Conservation (phyloP, 2,888 invertebrate genomes). For the Anodontia alba region DNA sequence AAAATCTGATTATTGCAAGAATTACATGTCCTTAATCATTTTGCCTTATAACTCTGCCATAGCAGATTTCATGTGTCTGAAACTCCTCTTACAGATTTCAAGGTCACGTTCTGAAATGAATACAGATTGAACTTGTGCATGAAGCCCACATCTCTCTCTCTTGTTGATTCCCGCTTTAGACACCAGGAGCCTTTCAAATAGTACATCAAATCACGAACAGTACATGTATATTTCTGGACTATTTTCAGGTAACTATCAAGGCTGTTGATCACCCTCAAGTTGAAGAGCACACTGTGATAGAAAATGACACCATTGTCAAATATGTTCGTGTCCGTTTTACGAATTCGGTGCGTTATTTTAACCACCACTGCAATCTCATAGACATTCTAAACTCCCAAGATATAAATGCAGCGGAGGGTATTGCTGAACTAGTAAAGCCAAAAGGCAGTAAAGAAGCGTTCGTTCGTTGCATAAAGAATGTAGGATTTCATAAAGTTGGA, state of each 20-base stretch:
- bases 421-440: constrained; percentile 67
- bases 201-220: too few relatives aligned
- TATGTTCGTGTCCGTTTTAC: constrained; percentile 65
- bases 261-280: constrained; percentile 63
- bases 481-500: constrained; percentile 60
- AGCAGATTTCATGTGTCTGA: too few relatives aligned
- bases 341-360: constrained; percentile 68
- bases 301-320: constrained; percentile 59
- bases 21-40: too few relatives aligned
- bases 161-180: too few relatives aligned
- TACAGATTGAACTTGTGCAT: too few relatives aligned
- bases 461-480: constrained; percentile 60
- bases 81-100: too few relatives aligned
- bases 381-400: constrained; percentile 63
- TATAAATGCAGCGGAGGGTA: constrained; percentile 64
- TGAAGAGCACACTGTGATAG: constrained; percentile 60
- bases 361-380: constrained; percentile 49
- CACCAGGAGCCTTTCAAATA: too few relatives aligned
- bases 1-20: too few relatives aligned
- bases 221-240: too few relatives aligned
- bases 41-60: too few relatives aligned
- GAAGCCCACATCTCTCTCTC: too few relatives aligned
- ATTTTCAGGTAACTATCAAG: constrained; percentile 39
- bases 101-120: too few relatives aligned
- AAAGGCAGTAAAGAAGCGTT: constrained; percentile 58